Evolutionary conservation across 1,140 invertebrate genomes (phyloP).

Genomic region (Tribolium castaneum): DNA sequence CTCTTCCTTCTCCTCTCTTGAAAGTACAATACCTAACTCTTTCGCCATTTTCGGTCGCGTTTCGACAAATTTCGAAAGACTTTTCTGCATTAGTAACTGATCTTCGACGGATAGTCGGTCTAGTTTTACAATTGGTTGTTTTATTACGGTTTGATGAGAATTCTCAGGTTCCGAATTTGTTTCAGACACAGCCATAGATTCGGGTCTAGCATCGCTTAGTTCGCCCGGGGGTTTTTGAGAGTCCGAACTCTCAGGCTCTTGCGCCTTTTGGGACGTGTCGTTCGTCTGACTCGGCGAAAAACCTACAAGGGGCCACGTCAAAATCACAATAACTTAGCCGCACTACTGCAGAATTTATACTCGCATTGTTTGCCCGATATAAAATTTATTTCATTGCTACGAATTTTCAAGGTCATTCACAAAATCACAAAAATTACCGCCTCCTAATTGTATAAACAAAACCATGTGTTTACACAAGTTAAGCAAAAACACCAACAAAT

Average conservation of each 20-base stretch:
- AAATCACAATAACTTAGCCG: too few relatives aligned
- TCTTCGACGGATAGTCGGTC: slow-evolving; percentile 66
- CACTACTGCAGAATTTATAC: too few relatives aligned
- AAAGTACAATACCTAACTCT: slow-evolving; percentile 66
- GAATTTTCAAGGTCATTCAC: too few relatives aligned
- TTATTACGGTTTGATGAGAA: slow-evolving; percentile 53
- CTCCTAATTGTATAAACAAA: too few relatives aligned
- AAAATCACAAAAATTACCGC: too few relatives aligned
- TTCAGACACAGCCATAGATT: slow-evolving; percentile 8
- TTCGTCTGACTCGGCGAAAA: not conserved
- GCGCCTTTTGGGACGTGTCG: not conserved
- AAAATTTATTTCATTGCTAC: too few relatives aligned
- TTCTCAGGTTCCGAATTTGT: slow-evolving; percentile 24
- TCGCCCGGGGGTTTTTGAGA: not conserved
- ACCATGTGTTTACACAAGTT: too few relatives aligned
- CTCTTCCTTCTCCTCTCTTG: slow-evolving; percentile 60
- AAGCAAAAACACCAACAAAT: too few relatives aligned
- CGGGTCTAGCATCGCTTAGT: too few relatives aligned
- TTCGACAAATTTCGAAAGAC: slow-evolving; percentile 71
- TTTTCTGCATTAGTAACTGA: slow-evolving; percentile 73
- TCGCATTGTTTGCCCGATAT: too few relatives aligned
- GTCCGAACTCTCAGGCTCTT: not conserved
- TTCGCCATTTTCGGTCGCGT: slow-evolving; percentile 71
- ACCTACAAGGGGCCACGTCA: not conserved
- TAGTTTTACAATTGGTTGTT: slow-evolving; percentile 64